Base-by-base conservation (phyloP, 1,140 invertebrate genomes). In the Octopus sinensis region DNA sequence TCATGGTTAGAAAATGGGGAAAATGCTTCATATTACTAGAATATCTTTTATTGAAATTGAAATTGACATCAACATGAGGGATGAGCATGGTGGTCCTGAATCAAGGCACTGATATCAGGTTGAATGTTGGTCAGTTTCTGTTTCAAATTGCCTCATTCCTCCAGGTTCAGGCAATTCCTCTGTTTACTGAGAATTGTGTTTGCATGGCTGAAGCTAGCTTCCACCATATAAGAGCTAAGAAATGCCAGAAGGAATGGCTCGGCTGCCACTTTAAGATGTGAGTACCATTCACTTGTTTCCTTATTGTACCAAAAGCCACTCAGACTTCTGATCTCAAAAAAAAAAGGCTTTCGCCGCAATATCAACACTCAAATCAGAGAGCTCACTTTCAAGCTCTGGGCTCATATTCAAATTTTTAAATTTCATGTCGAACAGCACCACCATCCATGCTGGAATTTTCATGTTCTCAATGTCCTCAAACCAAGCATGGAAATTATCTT, bases 401-500 rank as follows among this genome's bases (percentile, higher is more conserved):
- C 23, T 23, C 9, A 13, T 76, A 76, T 23, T 23, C 23, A 13
- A 9, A 76, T 76, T 23, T 13, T 76, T 43, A 7, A 76, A 13
- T 76, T 76, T 76, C 17, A 23, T 76, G 23, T 76, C 73, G 23
- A 76, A 76, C 7, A 23, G 73, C 7, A 2, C 23, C 9, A 76
- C 73, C 7, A 76, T 9, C 73, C 73, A 76, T 76, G 9, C 73
- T 43, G 73, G 73, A 23, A 76, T 23, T 13, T 76, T 76, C 73
- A 76, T 76, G 23, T 76, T 76, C 73, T 76, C 73, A 76, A 76
- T 13, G 23, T 76, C 73, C 43, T 76, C 73, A 23, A 76, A 13
- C 9, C 73, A 23, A 9, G 9, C 23, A 13, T 43, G 9, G 43
- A 76, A 13, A 76, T 76, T 43, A 43, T 76, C 73, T 13, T 13